Evolutionary conservation across 2,113 vertebrate species (phyloP), one percentile per base, ranked within the genome.

Genomic region (Ochotona curzoniae): DNA sequence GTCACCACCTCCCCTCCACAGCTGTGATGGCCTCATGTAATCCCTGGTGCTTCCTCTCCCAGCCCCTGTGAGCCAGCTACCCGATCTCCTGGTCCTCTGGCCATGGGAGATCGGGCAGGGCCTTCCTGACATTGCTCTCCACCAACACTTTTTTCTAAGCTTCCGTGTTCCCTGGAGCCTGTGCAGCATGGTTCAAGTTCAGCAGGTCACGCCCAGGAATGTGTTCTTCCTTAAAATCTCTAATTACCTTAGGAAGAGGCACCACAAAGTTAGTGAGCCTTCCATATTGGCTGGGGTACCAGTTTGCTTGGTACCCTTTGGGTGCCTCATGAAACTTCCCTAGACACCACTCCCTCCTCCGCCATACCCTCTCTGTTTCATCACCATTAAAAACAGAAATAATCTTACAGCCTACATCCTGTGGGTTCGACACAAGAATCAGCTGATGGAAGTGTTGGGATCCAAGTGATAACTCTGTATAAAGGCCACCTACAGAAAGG

Each of bases 341-440:
- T 60, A 63, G 47, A 35, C 49, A 13, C 13, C 11, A 0, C 38
- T 44, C 38, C 38, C 38, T 44, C 38, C 38, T 44, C 38, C 38
- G 4, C 38, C 38, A 44, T 4, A 44, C 38, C 38, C 38, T 44
- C 38, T 44, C 38, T 44, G 3, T 64, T 66, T 82, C 38, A 74
- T 85, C 80, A 25, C 49, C 83, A 86, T 61, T 90, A 12, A 94
- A 83, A 86, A 71, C 0, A 10, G 44, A 86, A 85, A 69, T 93
- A 21, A 75, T 25, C 64, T 57, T 64, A 74, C 47, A 80, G 35
- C 70, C 44, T 75, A 47, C 54, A 57, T 89, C 63, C 71, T 51
- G 32, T 51, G 63, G 35, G 2, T 71, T 49, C 57, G 20, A 9
- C 23, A 7, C n/a, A 54, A 89, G 57, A 26, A 80, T 87, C 11